These are phyloP conservation scores for Platyscapa corneri DNA, from an alignment of 1,140 invertebrate genomes.

Conservation along the genomic window DNA sequence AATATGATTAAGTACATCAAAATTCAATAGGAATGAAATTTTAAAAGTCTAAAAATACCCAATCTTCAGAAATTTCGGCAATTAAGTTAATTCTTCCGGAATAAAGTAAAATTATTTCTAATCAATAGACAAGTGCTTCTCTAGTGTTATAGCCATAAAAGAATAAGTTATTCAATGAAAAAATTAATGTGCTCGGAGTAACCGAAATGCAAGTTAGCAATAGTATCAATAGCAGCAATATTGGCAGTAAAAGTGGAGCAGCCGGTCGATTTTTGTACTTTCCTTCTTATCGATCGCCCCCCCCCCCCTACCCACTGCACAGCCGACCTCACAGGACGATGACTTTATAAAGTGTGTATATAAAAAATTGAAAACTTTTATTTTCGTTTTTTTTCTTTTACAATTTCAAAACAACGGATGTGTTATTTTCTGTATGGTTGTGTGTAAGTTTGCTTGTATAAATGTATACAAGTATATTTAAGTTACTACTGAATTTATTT, in stretches of 20 bases:
- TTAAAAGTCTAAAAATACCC: too few species aligned
- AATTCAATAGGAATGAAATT: too few species aligned
- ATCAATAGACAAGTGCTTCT: not conserved
- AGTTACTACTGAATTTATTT: too few species aligned
- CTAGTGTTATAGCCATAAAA: not conserved
- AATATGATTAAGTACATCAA: too few species aligned
- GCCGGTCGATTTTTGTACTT: slow-evolving; percentile 49
- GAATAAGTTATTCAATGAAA: slow-evolving; percentile 18
- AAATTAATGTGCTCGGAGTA: slow-evolving; percentile 13
- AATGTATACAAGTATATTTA: not conserved
- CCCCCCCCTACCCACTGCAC: not conserved
- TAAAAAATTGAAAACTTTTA: slow-evolving; percentile 2
- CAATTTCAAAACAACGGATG: not conserved
- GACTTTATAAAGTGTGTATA: slow-evolving; percentile 12
- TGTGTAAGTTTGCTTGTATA: too few species aligned
- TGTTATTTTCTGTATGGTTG: too few species aligned
- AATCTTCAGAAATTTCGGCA: too few species aligned
- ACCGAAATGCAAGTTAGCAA: slow-evolving; percentile 28
- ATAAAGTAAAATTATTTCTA: not conserved
- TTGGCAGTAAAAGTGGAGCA: slow-evolving; percentile 43
- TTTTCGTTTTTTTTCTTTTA: not conserved
- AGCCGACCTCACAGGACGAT: slow-evolving; percentile 30
- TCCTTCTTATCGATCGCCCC: slow-evolving; percentile 46
- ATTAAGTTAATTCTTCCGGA: too few species aligned
- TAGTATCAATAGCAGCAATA: not conserved